phyloP scores from a whole-genome alignment of 2,113 vertebrate genomes.

The Microtus pennsylvanicus region DNA sequence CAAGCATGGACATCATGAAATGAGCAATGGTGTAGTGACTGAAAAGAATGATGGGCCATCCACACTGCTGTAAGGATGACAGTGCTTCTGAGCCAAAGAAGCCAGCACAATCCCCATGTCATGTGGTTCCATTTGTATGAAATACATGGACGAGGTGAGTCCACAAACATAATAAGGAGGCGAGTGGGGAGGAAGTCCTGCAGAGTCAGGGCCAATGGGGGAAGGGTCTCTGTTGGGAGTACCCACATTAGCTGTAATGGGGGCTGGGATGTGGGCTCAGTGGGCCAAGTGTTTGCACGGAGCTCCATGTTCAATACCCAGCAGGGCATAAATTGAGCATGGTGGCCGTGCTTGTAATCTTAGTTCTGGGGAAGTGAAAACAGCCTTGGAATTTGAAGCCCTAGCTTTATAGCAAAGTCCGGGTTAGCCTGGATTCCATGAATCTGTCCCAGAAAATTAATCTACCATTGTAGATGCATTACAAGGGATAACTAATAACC shows the following conservation, averaged over 20 bases:
- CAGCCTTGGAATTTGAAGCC: background rate
- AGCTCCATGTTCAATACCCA: background rate
- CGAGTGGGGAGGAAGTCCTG: background rate
- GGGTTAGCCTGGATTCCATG: too few species aligned
- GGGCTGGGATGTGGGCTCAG: background rate
- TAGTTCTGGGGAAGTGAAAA: background rate
- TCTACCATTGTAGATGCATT: background rate
- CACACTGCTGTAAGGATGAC: background rate
- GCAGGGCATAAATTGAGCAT: background rate
- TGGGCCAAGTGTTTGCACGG: background rate
- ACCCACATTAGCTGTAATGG: background rate
- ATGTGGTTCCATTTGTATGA: background rate
- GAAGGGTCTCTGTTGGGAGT: background rate
- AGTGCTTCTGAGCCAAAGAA: background rate
- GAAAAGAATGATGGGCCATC: background rate
- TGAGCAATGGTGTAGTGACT: background rate
- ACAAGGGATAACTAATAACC: background rate
- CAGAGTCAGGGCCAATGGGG: too few species aligned
- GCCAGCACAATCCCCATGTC: background rate
- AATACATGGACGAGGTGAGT: background rate
- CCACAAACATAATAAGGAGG: background rate
- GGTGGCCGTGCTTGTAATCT: background rate
- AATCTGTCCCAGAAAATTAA: background rate
- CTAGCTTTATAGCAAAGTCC: background rate
- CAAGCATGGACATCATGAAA: background rate